Base-by-base conservation (phyloP, 1,140 invertebrate species). In the Epicauta chinensis region DNA sequence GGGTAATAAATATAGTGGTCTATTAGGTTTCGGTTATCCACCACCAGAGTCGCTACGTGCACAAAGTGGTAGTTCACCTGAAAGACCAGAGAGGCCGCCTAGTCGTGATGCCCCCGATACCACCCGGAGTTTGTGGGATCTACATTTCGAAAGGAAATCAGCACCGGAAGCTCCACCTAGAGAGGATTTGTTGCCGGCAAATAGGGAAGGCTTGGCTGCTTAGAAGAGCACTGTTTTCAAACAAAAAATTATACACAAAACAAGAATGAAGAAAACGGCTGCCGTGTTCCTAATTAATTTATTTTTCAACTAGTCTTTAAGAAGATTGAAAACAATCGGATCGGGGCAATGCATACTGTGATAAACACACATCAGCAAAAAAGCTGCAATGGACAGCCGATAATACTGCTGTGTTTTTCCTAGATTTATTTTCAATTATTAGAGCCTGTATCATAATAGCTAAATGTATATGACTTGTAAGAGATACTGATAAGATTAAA, bases 11-110 rank as follows among this genome's bases (percentile, higher is more conserved):
- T 79, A 79, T 60, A 73, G 75, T 10, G 73, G 75, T n/a, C 64
- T 79, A 3, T 63, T 80, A 11, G 76, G 77, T 1, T 79, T 78
- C 63, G 76, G 77, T 7, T 75, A 77, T 16, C 74, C 76, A 3
- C 68, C 69, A 13, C 68, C 58, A 36, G 65, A 69, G 15, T 51
- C 59, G 71, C 69, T 48, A 70, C 44, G 62, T 16, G 59, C 73
- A 68, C 44, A 72, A 68, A 23, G 23, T 23, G 38, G 63, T 44
- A 55, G 59, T 42, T 63, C 75, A 53, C 70, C 56, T 31, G 68
- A 67, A 48, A 56, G 61, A 42, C 44, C 61, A 37, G 55, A 65
- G 41, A 58, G 62, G 23, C 61, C 67, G 11, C 50, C 62, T 7
- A 63, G 64, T 50, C 41, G 63, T 17, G 46, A 66, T 71, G 23